phyloP scores from a whole-genome alignment of 2,888 invertebrate species.

The Idaea aversata region DNA sequence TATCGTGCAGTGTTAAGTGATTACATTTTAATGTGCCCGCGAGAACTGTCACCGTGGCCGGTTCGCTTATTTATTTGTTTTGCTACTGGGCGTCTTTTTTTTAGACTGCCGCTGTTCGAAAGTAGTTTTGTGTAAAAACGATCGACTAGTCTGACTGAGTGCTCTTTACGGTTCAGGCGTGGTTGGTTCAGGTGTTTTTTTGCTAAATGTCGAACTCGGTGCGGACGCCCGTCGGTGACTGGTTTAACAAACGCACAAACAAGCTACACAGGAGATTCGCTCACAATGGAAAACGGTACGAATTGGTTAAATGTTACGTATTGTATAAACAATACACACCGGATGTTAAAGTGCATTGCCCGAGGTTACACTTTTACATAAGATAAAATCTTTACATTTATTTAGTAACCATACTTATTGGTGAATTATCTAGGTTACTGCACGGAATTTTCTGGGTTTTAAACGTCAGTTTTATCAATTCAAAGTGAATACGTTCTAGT shows the following conservation, averaged over 20 bases:
- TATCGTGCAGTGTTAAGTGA: slow-evolving; percentile 75
- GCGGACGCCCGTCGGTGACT: slow-evolving; percentile 65
- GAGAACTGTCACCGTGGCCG: slow-evolving; percentile 52
- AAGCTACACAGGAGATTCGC: slow-evolving; percentile 63
- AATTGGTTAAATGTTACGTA: slow-evolving; percentile 36
- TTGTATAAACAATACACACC: slow-evolving; percentile 32
- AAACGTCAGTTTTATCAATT: not conserved
- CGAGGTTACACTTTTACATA: slow-evolving; percentile 20
- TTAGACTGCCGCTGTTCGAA: slow-evolving; percentile 50
- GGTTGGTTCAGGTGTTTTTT: slow-evolving; percentile 42
- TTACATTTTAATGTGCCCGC: slow-evolving; percentile 68
- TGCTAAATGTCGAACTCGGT: slow-evolving; percentile 62
- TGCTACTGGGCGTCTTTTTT: slow-evolving; percentile 46
- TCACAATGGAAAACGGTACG: slow-evolving; percentile 73
- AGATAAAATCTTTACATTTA: slow-evolving; percentile 2
- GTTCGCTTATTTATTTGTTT: slow-evolving; percentile 54
- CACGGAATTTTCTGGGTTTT: not conserved
- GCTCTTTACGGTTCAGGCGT: slow-evolving; percentile 44
- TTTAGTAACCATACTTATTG: not conserved
- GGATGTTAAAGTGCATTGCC: slow-evolving; percentile 32
- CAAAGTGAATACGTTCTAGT: not conserved
- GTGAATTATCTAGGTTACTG: not conserved
- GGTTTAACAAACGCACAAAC: slow-evolving; percentile 67
- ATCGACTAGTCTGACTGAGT: slow-evolving; percentile 46
- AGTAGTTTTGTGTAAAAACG: slow-evolving; percentile 48